Evolutionary conservation across 2,888 invertebrate genomes (phyloP).

Genomic region (Proisotoma minuta): DNA sequence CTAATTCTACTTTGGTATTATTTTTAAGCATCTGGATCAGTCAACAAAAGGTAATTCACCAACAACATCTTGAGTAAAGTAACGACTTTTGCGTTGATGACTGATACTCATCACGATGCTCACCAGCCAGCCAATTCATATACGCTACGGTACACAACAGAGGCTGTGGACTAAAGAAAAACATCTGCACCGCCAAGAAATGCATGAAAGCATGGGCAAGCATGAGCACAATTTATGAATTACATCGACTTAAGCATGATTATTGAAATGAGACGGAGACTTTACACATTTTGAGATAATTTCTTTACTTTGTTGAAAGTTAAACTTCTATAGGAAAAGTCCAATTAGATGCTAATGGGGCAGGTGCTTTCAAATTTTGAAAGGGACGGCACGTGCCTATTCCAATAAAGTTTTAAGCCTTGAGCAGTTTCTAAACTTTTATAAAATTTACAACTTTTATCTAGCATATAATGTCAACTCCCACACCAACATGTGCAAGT

Average conservation of each 20-base stretch:
- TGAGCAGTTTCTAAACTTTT: no score
- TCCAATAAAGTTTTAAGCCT: no score
- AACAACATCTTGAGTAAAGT: background rate
- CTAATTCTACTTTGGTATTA: background rate
- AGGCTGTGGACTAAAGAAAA: conserved; percentile 17
- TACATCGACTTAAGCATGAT: conserved; percentile 4
- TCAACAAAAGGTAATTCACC: background rate
- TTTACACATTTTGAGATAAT: no score
- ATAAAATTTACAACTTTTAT: no score
- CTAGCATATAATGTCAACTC: no score
- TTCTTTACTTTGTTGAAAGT: no score
- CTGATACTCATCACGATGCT: background rate
- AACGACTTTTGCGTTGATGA: background rate
- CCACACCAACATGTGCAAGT: no score
- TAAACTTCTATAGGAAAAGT: no score
- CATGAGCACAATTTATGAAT: background rate
- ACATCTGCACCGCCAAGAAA: conserved; percentile 14
- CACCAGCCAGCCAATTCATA: background rate
- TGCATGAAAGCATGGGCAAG: conserved; percentile 6
- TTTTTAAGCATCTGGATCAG: background rate
- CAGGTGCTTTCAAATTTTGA: no score
- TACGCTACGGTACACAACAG: conserved; percentile 14
- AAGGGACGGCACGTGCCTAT: no score
- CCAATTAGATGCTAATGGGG: no score
- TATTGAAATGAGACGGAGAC: conserved; percentile 14